Evolutionary conservation across 1,140 invertebrate species (phyloP), one percentile per base, ranked within the genome.

Genomic region (Bursaphelenchus mucronatus): DNA sequence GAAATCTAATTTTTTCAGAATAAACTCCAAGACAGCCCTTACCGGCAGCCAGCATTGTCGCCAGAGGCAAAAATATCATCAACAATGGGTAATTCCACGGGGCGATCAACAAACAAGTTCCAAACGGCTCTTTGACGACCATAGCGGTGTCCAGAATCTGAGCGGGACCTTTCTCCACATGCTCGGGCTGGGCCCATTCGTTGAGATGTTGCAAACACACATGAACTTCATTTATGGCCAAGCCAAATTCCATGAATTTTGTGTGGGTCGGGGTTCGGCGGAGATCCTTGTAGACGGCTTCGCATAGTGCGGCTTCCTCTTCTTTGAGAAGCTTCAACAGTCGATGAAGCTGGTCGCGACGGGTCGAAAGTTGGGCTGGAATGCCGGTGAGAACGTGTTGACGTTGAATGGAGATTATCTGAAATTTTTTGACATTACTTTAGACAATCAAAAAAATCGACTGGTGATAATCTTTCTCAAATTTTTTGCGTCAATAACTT

Each of bases 71-170:
- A 5, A 97, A 71, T 3, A 88, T 82, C 57, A 97, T 83, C 74
- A 92, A 89, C 15, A 98, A 70, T 0, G 95, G 95, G 84, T 97
- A 98, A 84, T 98, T 99, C 94, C 95, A 98, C 0, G 94, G 89
- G 9, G 91, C 90, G 15, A 50, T 50, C 43, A 73, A 11, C 17
- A 73, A 44, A 21, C 72, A 54, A 8, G 76, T 74, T 15, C 71
- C 70, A 41, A 50, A 64, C 1, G 71, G 74, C 19, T 73, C 71
- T 15, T 54, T 53, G 17, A 66, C 43, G 30, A 73, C 49, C 30
- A 57, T 52, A 13, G 71, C 73, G 9, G 58, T 76, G 59, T 76
- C 71, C 11, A 70, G 41, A 13, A 58, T 19, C 45, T 65, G 69
- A 17, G 51, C 44, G 9, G 69, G 44, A 1, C 64, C 70, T 21